Conservation (phyloP, 2,888 invertebrate species). For the Xylocampa areola region DNA sequence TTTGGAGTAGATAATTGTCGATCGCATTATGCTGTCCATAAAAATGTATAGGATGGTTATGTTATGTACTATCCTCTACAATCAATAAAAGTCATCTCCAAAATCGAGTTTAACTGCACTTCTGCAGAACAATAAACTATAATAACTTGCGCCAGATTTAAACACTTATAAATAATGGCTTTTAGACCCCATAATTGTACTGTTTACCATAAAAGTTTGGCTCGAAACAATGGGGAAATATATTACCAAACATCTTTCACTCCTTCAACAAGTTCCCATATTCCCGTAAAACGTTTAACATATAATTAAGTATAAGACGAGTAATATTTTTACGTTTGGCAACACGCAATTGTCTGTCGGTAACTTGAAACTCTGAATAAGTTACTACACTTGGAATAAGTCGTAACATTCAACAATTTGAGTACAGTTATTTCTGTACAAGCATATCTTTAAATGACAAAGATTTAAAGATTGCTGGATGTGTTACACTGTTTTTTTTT, state of each 20-base stretch:
- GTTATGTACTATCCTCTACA: not conserved
- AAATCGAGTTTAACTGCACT: conserved; percentile 5
- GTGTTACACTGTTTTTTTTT: not conserved
- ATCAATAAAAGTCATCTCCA: not conserved
- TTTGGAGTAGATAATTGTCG: no score
- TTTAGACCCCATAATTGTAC: conserved; percentile 25
- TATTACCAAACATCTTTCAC: conserved; percentile 22
- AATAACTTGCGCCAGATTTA: conserved; percentile 6
- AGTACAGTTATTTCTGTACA: conserved; percentile 44
- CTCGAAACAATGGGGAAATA: conserved; percentile 29
- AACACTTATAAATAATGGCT: conserved; percentile 24
- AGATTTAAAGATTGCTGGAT: conserved; percentile 23
- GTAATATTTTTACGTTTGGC: conserved; percentile 29
- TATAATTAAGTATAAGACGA: conserved; percentile 38
- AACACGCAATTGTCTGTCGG: conserved; percentile 35
- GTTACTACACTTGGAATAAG: conserved; percentile 44
- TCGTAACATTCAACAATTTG: conserved; percentile 31
- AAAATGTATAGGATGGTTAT: no score
- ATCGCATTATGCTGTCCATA: no score
- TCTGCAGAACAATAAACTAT: conserved; percentile 2
- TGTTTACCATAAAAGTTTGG: conserved; percentile 37
- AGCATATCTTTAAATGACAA: conserved; percentile 41
- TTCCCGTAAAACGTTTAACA: conserved; percentile 16
- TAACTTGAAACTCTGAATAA: conserved; percentile 22
- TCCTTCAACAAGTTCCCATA: conserved; percentile 26